Base-by-base conservation (phyloP, 2,797 vertebrate genomes). In the Arctocebus calabarensis region DNA sequence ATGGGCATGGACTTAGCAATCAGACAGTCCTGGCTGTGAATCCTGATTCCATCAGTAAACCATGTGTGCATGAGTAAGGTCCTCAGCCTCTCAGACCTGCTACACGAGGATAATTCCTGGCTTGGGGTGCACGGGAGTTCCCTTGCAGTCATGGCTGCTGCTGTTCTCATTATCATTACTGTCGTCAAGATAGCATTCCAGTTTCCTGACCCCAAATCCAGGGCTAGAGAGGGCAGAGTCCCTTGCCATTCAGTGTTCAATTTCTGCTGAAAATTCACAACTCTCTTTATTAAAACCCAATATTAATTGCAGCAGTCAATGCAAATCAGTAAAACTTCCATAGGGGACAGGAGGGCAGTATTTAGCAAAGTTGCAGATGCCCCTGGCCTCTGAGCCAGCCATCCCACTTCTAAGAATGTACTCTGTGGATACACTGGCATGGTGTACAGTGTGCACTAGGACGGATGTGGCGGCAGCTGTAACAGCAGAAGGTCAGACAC, bases 401-500 rank as follows among this genome's bases (percentile, higher is more conserved):
- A 10, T 91, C 88, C 75, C 48, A 68, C 37, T 22, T 79, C 52
- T 78, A 32, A 45, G 25, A 73, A 64, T 73, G 55, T n/a, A 25
- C 48, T 29, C 79, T 52, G 34, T 4, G 27, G 66, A 13, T 64
- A 16, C 40, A 32, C 43, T 57, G 90, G 52, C 43, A 10, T 1
- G 20, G 23, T 57, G 57, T 57, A 59, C 11, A 29, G 23, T 25
- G 16, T 78, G 25, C 40, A 45, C 74, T 57, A 91, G 52, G 77
- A 68, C 78, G 64, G 82, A 55, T 29, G 13, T 29, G 48, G 9
- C 27, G n/a, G 32, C 64, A 52, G 0, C 73, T 73, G 22, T 91
- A 74, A 94, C n/a, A 79, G n/a, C 19, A 45, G 45, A 74, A 87
- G n/a, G 64, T 91, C 84, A 84, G 40, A 74, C 5, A 34, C 68